Evolutionary conservation across 2,797 vertebrate species (phyloP), one percentile per base, ranked within the genome.

Genomic region (Bradypodion ventrale): DNA sequence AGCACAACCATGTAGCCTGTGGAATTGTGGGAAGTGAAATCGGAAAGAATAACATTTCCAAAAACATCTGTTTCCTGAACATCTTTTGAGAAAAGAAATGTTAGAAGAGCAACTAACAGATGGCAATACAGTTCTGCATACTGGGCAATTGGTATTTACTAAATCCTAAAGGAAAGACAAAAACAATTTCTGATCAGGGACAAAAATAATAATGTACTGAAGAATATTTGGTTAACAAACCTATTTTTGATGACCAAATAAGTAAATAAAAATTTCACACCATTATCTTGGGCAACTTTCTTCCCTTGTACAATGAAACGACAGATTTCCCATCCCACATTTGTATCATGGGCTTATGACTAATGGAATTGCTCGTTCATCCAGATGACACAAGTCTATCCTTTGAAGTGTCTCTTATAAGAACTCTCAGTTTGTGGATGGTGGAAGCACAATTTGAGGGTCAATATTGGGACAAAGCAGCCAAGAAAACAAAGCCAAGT

Each of bases 291-390:
- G n/a, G 66, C 52, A n/a, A n/a, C 52, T 2, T 27, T 70, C 15
- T 19, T 69, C 27, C 10, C 66, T n/a, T 40, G 25, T 27, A 35
- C 27, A 6, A 63, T 44, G 44, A 66, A 79, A 49, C 12, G 7
- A 21, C 21, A 25, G 65, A 62, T 49, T 78, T 78, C n/a, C 42
- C 1, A 35, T 59, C 10, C 32, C 10, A 6, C 5, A 27, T 15
- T 16, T 16, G 75, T 60, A 25, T 27, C 35, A 27, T 29, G 40
- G 59, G 19, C 7, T n/a, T 27, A 16, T 1, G 16, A 68, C 52
- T 66, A 73, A 81, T 49, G 7, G 27, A 87, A 49, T 75, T 9
- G 32, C 40, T 83, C 42, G 29, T 75, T 85, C 23, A 56, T 85
- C 44, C 69, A 52, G 42, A 19, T 25, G 60, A 65, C 16, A 23